Percentiles rank a stretch among this genome's conserved stretches.
These are phyloP conservation scores for Drosophila longiperda DNA, from an alignment of 2,888 invertebrate species.

Conservation along the genomic window DNA sequence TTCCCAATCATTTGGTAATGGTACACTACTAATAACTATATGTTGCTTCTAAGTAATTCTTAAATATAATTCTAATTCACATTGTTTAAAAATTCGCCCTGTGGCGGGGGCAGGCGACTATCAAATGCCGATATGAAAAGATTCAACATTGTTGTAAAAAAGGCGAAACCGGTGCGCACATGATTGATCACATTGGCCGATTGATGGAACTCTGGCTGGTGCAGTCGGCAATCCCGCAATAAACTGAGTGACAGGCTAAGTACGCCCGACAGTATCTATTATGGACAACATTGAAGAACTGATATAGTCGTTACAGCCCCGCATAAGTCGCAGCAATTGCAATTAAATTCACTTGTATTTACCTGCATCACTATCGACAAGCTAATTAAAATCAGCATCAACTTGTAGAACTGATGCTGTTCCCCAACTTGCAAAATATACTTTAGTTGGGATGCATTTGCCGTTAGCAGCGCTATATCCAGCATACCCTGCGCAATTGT, in stretches of 20 bases:
- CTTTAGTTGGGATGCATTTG: slow-evolving; percentile 95
- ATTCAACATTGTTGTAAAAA: slow-evolving; percentile 91
- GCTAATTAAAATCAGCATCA: slow-evolving; percentile 92
- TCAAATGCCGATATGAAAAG: slow-evolving; percentile 92
- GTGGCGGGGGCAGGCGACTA: slow-evolving; percentile 85
- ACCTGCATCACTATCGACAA: slow-evolving; percentile 95
- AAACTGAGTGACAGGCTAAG: slow-evolving; percentile 91
- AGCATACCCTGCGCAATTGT: slow-evolving; percentile 96
- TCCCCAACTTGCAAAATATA: slow-evolving; percentile 94
- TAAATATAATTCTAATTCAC: slow-evolving; percentile 47
- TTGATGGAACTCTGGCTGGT: slow-evolving; percentile 88
- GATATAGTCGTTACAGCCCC: slow-evolving; percentile 44
- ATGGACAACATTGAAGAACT: slow-evolving; percentile 48
- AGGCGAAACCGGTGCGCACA: slow-evolving; percentile 89
- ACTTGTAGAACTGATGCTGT: slow-evolving; percentile 93
- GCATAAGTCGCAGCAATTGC: slow-evolving; percentile 1
- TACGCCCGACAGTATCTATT: slow-evolving; percentile 90
- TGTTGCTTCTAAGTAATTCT: neutral
- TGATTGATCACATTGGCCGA: slow-evolving; percentile 91
- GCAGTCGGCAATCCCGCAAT: slow-evolving; percentile 91
- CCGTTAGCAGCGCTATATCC: slow-evolving; percentile 94
- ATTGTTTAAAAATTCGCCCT: slow-evolving; percentile 71
- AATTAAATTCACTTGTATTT: slow-evolving; percentile 55
- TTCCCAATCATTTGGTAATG: slow-evolving; percentile 38
- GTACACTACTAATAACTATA: neutral